Base-by-base conservation (phyloP, 2,888 invertebrate genomes). In the Campaea margaritaria region DNA sequence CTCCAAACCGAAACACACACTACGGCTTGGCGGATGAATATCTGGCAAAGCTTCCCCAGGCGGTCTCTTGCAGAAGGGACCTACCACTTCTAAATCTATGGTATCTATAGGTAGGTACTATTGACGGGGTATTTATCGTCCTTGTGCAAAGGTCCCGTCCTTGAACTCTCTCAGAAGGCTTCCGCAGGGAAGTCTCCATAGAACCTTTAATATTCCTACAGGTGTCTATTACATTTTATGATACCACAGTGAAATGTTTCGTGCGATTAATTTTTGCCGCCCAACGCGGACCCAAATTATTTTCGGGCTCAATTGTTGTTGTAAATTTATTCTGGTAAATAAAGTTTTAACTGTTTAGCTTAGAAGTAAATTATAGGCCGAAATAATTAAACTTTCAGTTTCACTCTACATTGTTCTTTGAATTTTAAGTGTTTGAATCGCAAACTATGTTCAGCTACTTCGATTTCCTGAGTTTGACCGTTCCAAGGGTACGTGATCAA, bases 121-220 rank as follows among this genome's bases (percentile, higher is more conserved):
- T 58, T 15, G 47, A 57, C 38, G 31, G 39, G 47, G 31, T 21
- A 49, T 46, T 16, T 50, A 44, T 58, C 47, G 60, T 60, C 60
- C 64, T 58, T 62, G 49, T 3, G 14, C 27, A 58, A 64, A 64
- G 64, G 64, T 59, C 61, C 34, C 48, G 66, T 15, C 66, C 66
- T 66, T 66, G 64, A 66, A 61, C 63, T 66, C 48, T 44, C 8
- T 31, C 31, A n/a, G 36, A 34, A 47, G 54, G 46, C 44, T 53
- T 50, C 49, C 58, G 46, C 43, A 56, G 44, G 56, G 64, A 53
- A 38, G 47, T 49, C 21, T 44, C 31, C 44, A 27, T 50, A 48
- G 56, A 46, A 57, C 54, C 60, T 60, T 60, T 49, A 51, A 54
- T 58, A 49, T 64, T 58, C 47, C 50, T 15, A 16, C 41, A 49